Evolutionary conservation across 2,888 invertebrate genomes (phyloP).

Genomic region (Apodemia mormo): DNA sequence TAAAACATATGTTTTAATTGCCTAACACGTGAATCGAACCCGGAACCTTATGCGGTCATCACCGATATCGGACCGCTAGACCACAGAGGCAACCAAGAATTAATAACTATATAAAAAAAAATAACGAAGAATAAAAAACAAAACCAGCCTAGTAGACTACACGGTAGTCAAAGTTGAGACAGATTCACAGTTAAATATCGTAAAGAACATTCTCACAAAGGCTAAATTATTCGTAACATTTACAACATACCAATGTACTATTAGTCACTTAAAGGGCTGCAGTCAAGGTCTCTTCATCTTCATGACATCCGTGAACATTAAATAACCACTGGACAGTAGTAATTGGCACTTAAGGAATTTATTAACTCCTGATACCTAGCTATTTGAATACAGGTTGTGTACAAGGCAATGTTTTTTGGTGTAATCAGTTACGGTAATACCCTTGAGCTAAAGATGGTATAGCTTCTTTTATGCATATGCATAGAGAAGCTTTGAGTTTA

Average conservation of each 20-base stretch:
- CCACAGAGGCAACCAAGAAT: too few species aligned
- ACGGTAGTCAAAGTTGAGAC: not conserved
- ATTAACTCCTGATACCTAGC: constrained; percentile 11
- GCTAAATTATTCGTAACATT: constrained; percentile 15
- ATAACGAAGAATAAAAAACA: too few species aligned
- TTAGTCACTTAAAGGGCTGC: constrained; percentile 16
- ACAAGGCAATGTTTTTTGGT: not conserved
- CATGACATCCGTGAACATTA: constrained; percentile 17
- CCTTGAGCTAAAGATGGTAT: not conserved
- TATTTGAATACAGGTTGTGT: not conserved
- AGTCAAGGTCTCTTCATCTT: constrained; percentile 6
- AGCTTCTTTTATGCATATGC: too few species aligned
- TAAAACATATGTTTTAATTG: too few species aligned
- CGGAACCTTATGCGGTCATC: too few species aligned
- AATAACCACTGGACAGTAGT: constrained; percentile 1
- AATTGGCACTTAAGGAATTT: constrained; percentile 13
- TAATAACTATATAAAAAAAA: too few species aligned
- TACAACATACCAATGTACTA: constrained; percentile 6
- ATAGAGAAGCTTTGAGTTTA: too few species aligned
- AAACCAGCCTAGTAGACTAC: too few species aligned
- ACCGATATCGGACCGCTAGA: too few species aligned
- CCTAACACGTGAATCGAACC: too few species aligned
- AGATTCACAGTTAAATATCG: not conserved
- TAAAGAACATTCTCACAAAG: not conserved
- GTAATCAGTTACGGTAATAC: not conserved